phyloP scores from a whole-genome alignment of 2,888 invertebrate species.

The Alviniconcha strummeri region DNA sequence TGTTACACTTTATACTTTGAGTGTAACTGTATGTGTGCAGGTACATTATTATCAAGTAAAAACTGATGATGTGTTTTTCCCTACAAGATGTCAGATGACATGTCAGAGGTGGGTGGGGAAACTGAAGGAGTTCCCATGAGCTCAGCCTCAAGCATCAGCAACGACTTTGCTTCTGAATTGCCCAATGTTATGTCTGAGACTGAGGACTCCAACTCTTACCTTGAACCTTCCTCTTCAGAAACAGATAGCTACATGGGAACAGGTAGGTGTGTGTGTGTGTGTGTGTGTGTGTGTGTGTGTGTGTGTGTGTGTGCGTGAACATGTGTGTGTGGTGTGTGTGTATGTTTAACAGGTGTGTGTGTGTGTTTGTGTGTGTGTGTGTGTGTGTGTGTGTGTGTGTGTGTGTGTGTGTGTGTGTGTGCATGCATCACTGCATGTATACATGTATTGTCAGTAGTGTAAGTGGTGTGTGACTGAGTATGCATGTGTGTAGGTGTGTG shows the following conservation, averaged over 20 bases:
- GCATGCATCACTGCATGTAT: background rate
- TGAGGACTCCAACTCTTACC: conserved; percentile 28
- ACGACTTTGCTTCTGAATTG: conserved; percentile 5
- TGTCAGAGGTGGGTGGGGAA: conserved; percentile 26
- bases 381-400: conserved; percentile 11
- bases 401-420: conserved; percentile 3
- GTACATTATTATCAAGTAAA: background rate
- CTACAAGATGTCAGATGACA: conserved; percentile 25
- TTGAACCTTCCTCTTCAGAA: conserved; percentile 30
- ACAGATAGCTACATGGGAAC: conserved; percentile 24
- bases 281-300: background rate
- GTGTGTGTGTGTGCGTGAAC: background rate
- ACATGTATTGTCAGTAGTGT: no score
- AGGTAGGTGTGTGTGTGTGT: background rate
- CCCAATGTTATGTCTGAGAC: conserved; percentile 16
- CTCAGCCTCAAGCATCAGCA: conserved; percentile 30
- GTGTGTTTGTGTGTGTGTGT: background rate
- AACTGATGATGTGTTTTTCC: background rate
- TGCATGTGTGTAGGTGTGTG: background rate
- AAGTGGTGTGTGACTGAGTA: background rate
- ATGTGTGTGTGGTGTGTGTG: background rate
- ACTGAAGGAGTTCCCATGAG: conserved; percentile 21
- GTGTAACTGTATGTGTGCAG: background rate
- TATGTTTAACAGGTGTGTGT: background rate
- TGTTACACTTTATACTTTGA: background rate